Evolutionary conservation across 2,113 vertebrate species (phyloP), one percentile per base, ranked within the genome.

Genomic region (Laterallus jamaicensis): DNA sequence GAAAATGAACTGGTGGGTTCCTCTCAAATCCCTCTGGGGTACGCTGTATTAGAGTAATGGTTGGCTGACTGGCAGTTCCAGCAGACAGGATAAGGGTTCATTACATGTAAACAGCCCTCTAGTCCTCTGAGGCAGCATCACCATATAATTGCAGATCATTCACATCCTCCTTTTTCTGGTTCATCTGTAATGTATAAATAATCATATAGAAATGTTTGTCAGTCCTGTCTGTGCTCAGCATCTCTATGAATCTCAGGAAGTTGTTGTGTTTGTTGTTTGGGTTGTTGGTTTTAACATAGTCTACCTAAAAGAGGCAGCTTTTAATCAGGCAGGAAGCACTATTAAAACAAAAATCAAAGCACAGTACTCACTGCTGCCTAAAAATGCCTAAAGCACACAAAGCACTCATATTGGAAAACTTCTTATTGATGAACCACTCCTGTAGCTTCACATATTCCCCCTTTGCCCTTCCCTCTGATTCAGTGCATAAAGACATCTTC

Each of bases 181-280:
- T 88, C 73, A 75, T 37, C 66, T 93, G 49, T 88, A 86, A 94
- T 90, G 92, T 76, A 82, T 76, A 82, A 91, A 71, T 81, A 78
- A 70, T 71, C 78, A 60, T 25, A 40, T 11, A n/a, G 73, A 90
- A 92, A 62, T 21, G 64, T 52, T 42, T 92, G 37, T 73, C 56
- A 63, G 73, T 69, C 62, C 35, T 71, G 44, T n/a, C 6, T 5
- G 40, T 64, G 32, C 9, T 60, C 63, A 63, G 32, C 52, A 78
- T 83, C 92, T 81, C 77, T 18, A 56, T 31, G 22, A 62, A 54
- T 37, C 76, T 83, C 49, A 71, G 67, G 56, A 88, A 95, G 64
- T 6, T 83, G 17, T 10, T 63, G 39, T 35, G 26, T 44, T 55
- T 62, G 17, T 22, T 24, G 8, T 42, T 18, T 9, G 8, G 62